These are phyloP conservation scores for Tetragonisca angustula DNA, from an alignment of 2,888 invertebrate genomes.

Conservation along the genomic window DNA sequence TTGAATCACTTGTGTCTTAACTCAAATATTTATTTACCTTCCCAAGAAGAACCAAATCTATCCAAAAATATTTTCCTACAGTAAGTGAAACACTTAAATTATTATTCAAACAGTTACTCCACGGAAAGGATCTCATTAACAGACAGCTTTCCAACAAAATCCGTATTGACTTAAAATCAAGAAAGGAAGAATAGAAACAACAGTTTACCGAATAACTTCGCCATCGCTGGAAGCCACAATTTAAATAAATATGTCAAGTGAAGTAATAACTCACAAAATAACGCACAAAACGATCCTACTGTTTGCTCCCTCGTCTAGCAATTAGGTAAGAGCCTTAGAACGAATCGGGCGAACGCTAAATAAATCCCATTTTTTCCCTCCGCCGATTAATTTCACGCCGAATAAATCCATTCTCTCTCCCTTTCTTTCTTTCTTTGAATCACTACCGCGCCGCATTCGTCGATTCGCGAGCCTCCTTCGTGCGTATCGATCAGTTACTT, in stretches of 20 bases:
- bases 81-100: background rate
- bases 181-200: too few relatives aligned
- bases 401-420: conserved; percentile 36
- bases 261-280: background rate
- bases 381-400: conserved; percentile 51
- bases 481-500: conserved; percentile 63
- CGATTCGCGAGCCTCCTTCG: conserved; percentile 9
- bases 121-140: too few relatives aligned
- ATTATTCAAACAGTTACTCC: too few relatives aligned
- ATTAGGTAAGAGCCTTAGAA: conserved; percentile 9
- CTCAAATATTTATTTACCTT: background rate
- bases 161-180: too few relatives aligned
- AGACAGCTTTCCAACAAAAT: too few relatives aligned
- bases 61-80: background rate
- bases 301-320: background rate
- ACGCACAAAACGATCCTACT: background rate
- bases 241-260: background rate
- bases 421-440: background rate
- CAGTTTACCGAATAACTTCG: too few relatives aligned
- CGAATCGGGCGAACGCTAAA: conserved; percentile 31
- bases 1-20: background rate
- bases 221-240: too few relatives aligned
- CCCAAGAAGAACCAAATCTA: background rate
- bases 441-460: conserved; percentile 24
- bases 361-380: conserved; percentile 25